phyloP scores from a whole-genome alignment of 2,797 vertebrate species.

The Benthosema pterotum region DNA sequence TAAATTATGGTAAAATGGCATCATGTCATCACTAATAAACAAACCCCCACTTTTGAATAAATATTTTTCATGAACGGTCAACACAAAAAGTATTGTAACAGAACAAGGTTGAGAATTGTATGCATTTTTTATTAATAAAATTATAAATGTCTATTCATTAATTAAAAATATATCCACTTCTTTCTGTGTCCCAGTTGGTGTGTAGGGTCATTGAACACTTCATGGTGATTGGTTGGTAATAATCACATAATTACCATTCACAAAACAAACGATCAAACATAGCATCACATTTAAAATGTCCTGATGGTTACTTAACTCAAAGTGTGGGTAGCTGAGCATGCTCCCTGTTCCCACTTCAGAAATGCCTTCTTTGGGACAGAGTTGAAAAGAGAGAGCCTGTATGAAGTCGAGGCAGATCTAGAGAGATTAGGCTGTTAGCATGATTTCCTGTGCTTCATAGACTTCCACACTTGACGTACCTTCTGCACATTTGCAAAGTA shows the following conservation, averaged over 20 bases:
- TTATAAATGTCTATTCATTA: conserved; percentile 43
- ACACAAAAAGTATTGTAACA: conserved; percentile 25
- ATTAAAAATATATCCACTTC: conserved; percentile 37
- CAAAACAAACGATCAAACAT: conserved; percentile 41
- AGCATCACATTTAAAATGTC: conserved; percentile 40
- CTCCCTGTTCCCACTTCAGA: background rate
- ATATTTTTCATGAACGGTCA: conserved; percentile 1
- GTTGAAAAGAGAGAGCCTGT: background rate
- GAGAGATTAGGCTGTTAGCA: conserved; percentile 13
- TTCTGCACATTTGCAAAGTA: conserved; percentile 17
- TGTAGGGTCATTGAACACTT: conserved; percentile 29
- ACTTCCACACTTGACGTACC: conserved; percentile 31
- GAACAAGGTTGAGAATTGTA: conserved; percentile 30
- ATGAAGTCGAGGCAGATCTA: conserved; percentile 9
- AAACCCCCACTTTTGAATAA: conserved; percentile 9
- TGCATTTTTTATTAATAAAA: conserved; percentile 52
- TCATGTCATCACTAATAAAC: conserved; percentile 16
- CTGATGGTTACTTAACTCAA: conserved; percentile 17
- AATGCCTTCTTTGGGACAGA: background rate
- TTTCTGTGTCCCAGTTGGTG: conserved; percentile 26
- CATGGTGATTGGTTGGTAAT: conserved; percentile 40
- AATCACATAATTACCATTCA: background rate
- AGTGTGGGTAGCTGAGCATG: conserved; percentile 19
- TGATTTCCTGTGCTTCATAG: conserved; percentile 62
- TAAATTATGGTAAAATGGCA: conserved; percentile 11